A percentile compares a stretch with the other conserved stretches of the same genome.
phyloP scores from a whole-genome alignment of 2,888 invertebrate genomes.

The Tinea trinotella region DNA sequence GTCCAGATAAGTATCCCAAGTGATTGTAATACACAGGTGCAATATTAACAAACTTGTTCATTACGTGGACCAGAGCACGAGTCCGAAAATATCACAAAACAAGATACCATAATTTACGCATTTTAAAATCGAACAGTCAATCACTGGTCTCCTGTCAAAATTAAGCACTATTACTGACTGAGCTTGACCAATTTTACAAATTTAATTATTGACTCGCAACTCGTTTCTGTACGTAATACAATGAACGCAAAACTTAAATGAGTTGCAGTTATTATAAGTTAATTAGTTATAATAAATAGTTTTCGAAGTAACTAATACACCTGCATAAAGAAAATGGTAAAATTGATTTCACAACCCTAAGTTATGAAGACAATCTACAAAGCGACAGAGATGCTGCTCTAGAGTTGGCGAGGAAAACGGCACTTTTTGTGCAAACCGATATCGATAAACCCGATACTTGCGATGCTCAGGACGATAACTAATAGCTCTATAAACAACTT shows the following conservation, averaged over 20 bases:
- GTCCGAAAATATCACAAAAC: conserved; percentile 25
- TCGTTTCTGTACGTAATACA: background rate
- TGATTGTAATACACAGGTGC: conserved; percentile 34
- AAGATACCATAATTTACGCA: conserved; percentile 5
- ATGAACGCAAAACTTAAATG: too few species aligned
- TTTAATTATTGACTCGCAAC: conserved; percentile 29
- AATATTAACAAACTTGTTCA: conserved; percentile 20
- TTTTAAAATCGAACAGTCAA: conserved; percentile 17
- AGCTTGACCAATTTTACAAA: conserved; percentile 34
- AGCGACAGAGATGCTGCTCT: conserved; percentile 3
- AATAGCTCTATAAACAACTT: conserved; percentile 68
- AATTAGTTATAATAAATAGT: too few species aligned
- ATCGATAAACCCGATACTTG: conserved; percentile 42
- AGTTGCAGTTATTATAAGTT: too few species aligned
- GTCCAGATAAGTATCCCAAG: conserved; percentile 43
- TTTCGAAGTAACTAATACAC: too few species aligned
- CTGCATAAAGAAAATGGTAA: too few species aligned
- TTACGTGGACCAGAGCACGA: conserved; percentile 29
- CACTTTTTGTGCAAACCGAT: conserved; percentile 58
- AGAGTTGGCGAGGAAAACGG: conserved; percentile 32
- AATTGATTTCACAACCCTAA: conserved; percentile 10
- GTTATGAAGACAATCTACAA: conserved; percentile 8
- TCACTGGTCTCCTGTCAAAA: conserved; percentile 20
- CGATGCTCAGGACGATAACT: conserved; percentile 34
- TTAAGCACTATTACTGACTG: conserved; percentile 26